phyloP scores from a whole-genome alignment of 2,797 vertebrate genomes.

The Zenarchopterus dispar region DNA sequence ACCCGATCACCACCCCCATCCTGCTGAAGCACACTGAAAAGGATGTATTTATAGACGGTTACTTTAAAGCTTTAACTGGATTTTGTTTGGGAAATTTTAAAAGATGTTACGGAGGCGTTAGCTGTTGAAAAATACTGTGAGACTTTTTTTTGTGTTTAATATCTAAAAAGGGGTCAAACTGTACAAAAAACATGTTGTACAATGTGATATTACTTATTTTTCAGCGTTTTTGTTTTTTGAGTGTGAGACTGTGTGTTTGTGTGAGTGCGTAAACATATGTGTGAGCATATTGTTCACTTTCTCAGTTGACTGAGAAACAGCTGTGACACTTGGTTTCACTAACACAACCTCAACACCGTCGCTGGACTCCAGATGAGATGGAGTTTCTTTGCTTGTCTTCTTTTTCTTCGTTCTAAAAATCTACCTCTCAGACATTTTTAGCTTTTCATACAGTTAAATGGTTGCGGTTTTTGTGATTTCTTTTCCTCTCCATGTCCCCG shows the following conservation, averaged over 20 bases:
- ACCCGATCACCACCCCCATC: conserved; percentile 49
- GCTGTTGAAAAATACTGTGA: conserved; percentile 61
- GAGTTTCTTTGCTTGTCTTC: conserved; percentile 32
- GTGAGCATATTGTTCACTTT: neutral
- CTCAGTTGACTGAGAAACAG: conserved; percentile 42
- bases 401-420: conserved; percentile 64
- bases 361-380: too few species aligned
- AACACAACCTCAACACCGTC: conserved; percentile 30
- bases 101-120: conserved; percentile 14
- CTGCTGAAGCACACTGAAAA: conserved; percentile 39
- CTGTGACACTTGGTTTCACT: conserved; percentile 49
- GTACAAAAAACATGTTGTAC: conserved; percentile 59
- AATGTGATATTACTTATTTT: conserved; percentile 54
- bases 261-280: conserved; percentile 25
- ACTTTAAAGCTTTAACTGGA: conserved; percentile 45
- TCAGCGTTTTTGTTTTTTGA: conserved; percentile 46
- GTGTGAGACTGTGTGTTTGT: conserved; percentile 27
- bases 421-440: conserved; percentile 76
- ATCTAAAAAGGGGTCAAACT: conserved; percentile 49
- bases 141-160: conserved; percentile 11
- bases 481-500: conserved; percentile 7
- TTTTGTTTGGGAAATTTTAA: conserved; percentile 38
- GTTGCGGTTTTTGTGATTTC: conserved; percentile 24
- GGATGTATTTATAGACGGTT: conserved; percentile 52
- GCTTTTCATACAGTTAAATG: conserved; percentile 37